Evolutionary conservation across 2,113 vertebrate species (phyloP), one percentile per base, ranked within the genome.

Genomic region (Gobiocypris rarus): DNA sequence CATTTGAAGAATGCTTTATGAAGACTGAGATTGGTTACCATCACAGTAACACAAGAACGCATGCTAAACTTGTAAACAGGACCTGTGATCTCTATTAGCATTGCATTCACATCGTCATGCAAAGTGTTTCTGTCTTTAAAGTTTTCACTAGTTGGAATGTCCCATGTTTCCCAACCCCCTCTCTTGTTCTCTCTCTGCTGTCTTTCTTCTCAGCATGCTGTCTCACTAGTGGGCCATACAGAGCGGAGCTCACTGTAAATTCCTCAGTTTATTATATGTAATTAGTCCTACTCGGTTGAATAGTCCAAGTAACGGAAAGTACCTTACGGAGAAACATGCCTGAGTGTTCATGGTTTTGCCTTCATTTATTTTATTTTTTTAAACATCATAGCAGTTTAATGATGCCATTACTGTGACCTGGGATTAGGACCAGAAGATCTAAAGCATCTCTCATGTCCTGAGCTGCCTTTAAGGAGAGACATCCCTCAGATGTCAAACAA

Each of bases 181-280:
- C 63, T 54, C 31, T 81, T 48, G 22, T 28, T 38, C 48, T 28
- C 79, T 38, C 79, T 69, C 61, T 52, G 9, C 48, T 50, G 28
- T 41, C 79, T 81, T 54, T 81, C 63, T 52, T 81, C 61, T 81
- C 79, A 15, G 28, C 79, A 70, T 81, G 63, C 45, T 52, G 19
- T 81, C 48, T 81, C 8, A 34, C 61, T 70, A 70, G 63, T 56
- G 41, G 45, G 63, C 79, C 58, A 28, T 31, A 58, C 38, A 65
- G 41, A 65, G 59, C 63, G 7, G 26, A 70, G 79, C 63, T 54
- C 45, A 54, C 61, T 69, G 79, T 81, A 81, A 81, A 81, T 81
- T 38, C 79, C 28, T 69, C 45, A 54, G 43, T 81, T 81, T 69
- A 50, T 67, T 67, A 41, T 22, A 67, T 9, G 45, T 38, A 70